phyloP scores from a whole-genome alignment of 2,797 vertebrate genomes.

The Mionectes olivaceus region DNA sequence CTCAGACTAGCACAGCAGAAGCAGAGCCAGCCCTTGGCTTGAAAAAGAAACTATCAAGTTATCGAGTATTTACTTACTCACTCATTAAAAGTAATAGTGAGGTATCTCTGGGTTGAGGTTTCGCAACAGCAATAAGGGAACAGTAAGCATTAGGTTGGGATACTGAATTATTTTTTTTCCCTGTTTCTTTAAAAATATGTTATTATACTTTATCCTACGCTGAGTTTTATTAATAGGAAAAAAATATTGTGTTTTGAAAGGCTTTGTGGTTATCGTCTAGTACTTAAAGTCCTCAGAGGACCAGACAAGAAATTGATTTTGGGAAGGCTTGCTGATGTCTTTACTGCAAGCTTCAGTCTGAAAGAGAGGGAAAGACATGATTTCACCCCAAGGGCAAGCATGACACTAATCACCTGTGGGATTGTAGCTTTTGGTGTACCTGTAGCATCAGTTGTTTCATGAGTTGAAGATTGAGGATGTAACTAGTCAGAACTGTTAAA shows the following conservation, averaged over 20 bases:
- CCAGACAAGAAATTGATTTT: not conserved
- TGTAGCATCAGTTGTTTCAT: not conserved
- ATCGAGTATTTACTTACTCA: not conserved
- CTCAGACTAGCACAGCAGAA: not conserved
- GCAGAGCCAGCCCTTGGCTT: not conserved
- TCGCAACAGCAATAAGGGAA: not conserved
- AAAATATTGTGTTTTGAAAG: not conserved
- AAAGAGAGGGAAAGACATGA: not conserved
- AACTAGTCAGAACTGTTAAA: not conserved
- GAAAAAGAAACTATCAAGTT: not conserved
- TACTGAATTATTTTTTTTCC: not conserved
- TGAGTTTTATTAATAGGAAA: not conserved
- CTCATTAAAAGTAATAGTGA: not conserved
- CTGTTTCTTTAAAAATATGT: not conserved
- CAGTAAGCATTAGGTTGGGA: not conserved
- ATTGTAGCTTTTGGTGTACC: not conserved
- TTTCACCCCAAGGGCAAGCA: not conserved
- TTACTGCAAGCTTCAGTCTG: not conserved
- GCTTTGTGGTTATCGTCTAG: not conserved
- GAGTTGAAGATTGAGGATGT: not conserved
- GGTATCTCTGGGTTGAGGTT: not conserved
- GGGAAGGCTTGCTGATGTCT: not conserved
- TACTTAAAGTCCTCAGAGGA: not conserved
- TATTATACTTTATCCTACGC: not conserved
- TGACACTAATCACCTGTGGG: not conserved